These are phyloP conservation scores for Akabosia matsudoensis DNA, from an alignment of 1,140 invertebrate genomes.

Conservation along the genomic window DNA sequence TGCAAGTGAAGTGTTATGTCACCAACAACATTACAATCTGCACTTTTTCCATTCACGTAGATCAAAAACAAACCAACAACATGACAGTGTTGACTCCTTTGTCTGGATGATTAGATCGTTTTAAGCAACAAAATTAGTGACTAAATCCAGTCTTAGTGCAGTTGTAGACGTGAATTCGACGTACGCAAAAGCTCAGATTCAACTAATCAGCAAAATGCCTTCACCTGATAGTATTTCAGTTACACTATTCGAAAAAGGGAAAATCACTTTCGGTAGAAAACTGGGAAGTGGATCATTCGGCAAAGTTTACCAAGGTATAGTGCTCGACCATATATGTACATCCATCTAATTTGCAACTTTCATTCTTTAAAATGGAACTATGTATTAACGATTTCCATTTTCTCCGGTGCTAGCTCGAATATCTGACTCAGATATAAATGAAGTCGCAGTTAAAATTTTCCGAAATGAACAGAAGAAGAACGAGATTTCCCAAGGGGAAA, in stretches of 20 bases:
- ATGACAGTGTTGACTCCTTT: too few relatives aligned
- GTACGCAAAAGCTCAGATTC: too few relatives aligned
- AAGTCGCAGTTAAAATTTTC: constrained; percentile 35
- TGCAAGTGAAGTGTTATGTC: too few relatives aligned
- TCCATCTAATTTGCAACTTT: background rate
- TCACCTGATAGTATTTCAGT: background rate
- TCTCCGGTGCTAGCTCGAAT: too few relatives aligned
- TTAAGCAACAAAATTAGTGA: too few relatives aligned
- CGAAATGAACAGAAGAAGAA: background rate
- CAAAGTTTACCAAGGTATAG: constrained; percentile 29
- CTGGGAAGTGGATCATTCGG: constrained; percentile 33
- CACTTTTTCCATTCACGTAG: too few relatives aligned
- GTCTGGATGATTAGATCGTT: too few relatives aligned
- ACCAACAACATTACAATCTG: too few relatives aligned
- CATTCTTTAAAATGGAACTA: background rate
- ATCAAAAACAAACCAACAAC: too few relatives aligned
- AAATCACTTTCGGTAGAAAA: constrained; percentile 14
- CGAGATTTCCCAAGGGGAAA: background rate
- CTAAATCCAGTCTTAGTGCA: too few relatives aligned
- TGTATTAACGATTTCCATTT: background rate
- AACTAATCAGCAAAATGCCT: background rate
- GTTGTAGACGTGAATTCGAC: too few relatives aligned
- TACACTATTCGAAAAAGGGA: background rate
- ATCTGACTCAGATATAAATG: background rate
- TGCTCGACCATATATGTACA: background rate